A percentile compares a stretch with the other conserved stretches of the same genome.
Conservation (phyloP, 2,888 invertebrate genomes). For the Leucophenga montana region DNA sequence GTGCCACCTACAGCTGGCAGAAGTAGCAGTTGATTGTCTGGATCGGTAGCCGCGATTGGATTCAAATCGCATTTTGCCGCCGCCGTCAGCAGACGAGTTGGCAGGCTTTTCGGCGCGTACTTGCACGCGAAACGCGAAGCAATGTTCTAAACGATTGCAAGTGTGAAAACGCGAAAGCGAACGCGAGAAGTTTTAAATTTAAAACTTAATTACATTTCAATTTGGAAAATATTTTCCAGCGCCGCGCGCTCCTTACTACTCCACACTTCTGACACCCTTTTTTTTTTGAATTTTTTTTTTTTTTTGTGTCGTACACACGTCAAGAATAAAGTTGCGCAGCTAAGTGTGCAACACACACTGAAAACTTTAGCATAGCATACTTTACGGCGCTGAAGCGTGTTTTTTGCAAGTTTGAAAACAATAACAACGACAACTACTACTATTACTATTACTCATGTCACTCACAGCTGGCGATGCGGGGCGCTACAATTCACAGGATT, state of each 20-base stretch:
- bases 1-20: neutral
- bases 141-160: neutral
- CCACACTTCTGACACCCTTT: no score
- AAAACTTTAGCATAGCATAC: no score
- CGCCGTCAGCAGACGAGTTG: conserved; percentile 49
- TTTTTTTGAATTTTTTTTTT: no score
- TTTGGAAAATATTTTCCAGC: conserved; percentile 42
- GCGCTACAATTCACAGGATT: conserved; percentile 53
- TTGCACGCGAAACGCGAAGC: conserved; percentile 43
- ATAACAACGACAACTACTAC: no score
- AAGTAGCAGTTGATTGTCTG: neutral
- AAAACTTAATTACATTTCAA: conserved; percentile 65
- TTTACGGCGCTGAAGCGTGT: neutral
- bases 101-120: conserved; percentile 33
- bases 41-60: conserved; percentile 6
- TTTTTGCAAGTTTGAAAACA: conserved; percentile 21
- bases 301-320: neutral
- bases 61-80: conserved; percentile 54
- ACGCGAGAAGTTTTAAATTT: conserved; percentile 16
- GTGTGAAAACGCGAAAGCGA: conserved; percentile 16
- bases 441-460: conserved; percentile 47
- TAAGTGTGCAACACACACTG: conserved; percentile 11
- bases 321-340: conserved; percentile 25
- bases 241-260: neutral
- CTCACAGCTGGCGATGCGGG: conserved; percentile 56